Evolutionary conservation across 2,888 invertebrate genomes (phyloP), one percentile per base, ranked within the genome.

Genomic region (Brachynemurus nebulosus): DNA sequence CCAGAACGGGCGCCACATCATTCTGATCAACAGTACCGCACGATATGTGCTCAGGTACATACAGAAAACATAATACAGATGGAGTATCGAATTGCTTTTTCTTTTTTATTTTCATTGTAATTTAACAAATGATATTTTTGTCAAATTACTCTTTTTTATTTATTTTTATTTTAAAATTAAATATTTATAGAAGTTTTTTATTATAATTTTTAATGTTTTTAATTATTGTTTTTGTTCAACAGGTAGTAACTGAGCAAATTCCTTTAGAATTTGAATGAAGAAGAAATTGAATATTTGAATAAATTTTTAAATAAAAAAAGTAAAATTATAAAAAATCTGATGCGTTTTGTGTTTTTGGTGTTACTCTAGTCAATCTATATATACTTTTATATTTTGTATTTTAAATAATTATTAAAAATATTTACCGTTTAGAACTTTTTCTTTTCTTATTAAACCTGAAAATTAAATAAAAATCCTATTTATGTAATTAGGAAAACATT

Each of bases 1-100:
- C 91, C 91, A 49, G 82, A 83, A 59, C 78, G 86, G 59, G 78
- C 80, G 23, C 80, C 82, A 51, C 80, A 82, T 76, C 83, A 83
- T 67, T 78, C 82, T 54, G 88, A 89, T 64, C 80, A 80, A 59
- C 78, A 85, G 61, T 90, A 88, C 69, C 81, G 82, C 60, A 77
- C 74, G 59, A 80, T 83, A 71, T 86, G 89, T 65, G 76, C 84
- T 48, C 80, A 90, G 86, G 89, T 89, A 78, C 66, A 66, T 58
- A 55, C 40, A 6, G 16, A 33, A 33, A 25, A 25, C 27, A 4
- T n/a, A 33, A 33, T 14, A 33, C 33, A 33, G 9, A 4, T 33
- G n/a, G n/a, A n/a, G n/a, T n/a, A n/a, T n/a, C n/a, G n/a, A n/a
- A n/a, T n/a, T n/a, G n/a, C n/a, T n/a, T 23, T 6, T 23, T 9